Percentiles rank a stretch among this genome's conserved stretches.
Evolutionary conservation across 2,113 vertebrate genomes (phyloP).

Genomic region (Lipotes vexillifer): DNA sequence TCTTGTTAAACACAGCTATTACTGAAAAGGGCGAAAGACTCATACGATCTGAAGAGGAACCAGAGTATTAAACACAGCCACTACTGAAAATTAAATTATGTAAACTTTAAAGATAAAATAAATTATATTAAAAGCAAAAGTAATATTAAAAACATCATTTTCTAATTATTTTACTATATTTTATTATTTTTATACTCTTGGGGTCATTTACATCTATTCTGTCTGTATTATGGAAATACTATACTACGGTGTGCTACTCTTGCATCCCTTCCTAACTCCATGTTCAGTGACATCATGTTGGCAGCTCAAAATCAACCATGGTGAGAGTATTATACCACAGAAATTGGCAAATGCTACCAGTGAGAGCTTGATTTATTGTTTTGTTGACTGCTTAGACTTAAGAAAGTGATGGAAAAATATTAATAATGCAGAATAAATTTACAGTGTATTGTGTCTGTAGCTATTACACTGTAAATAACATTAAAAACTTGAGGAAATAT

Average conservation of each 20-base stretch:
- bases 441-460: neutral
- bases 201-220: neutral
- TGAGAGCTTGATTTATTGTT: neutral
- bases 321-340: neutral
- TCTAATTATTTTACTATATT: neutral
- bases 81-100: conserved; percentile 24
- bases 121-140: conserved; percentile 23
- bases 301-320: neutral
- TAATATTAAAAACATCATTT: neutral
- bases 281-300: neutral
- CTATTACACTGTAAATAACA: conserved; percentile 10
- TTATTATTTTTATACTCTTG: neutral
- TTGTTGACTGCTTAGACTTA: neutral
- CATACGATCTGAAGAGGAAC: neutral
- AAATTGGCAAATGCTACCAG: neutral
- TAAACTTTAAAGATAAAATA: neutral
- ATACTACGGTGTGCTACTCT: neutral
- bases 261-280: neutral
- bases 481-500: neutral
- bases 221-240: neutral
- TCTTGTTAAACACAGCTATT: neutral
- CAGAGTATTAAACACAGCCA: neutral
- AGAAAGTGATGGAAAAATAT: neutral
- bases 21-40: neutral
- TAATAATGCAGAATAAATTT: neutral